phyloP scores from a whole-genome alignment of 1,140 invertebrate species.

The Homarus americanus region DNA sequence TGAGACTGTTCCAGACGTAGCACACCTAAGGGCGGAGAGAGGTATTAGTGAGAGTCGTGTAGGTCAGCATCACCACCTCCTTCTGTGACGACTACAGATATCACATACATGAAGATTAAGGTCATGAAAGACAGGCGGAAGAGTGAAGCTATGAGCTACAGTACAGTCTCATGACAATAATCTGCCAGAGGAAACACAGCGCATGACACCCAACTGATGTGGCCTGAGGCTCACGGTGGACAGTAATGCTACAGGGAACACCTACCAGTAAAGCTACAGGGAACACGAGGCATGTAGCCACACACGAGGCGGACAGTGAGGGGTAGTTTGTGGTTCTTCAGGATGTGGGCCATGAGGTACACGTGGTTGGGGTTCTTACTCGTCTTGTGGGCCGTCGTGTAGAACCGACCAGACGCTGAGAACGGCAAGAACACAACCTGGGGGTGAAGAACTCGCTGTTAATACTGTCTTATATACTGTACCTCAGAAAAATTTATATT shows the following conservation, averaged over 20 bases:
- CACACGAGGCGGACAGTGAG: slow-evolving; percentile 77
- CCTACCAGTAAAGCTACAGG: slow-evolving; percentile 77
- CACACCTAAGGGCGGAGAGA: slow-evolving; percentile 75
- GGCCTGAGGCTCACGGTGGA: too few relatives aligned
- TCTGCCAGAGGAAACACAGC: too few relatives aligned
- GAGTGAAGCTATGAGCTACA: slow-evolving; percentile 72
- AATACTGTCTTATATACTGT: too few relatives aligned
- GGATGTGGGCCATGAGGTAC: slow-evolving; percentile 77
- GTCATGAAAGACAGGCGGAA: not conserved
- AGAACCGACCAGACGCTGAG: slow-evolving; percentile 77
- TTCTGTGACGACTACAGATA: not conserved
- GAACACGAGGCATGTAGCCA: slow-evolving; percentile 76
- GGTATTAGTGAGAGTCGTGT: not conserved
- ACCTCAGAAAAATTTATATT: too few relatives aligned
- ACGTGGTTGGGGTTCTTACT: slow-evolving; percentile 77
- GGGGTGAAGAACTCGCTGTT: slow-evolving; percentile 28
- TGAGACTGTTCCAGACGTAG: slow-evolving; percentile 77
- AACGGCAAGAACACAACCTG: slow-evolving; percentile 78
- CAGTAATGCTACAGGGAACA: slow-evolving; percentile 52
- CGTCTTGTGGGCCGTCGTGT: slow-evolving; percentile 76
- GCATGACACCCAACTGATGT: too few relatives aligned
- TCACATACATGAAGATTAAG: not conserved
- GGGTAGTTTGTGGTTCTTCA: slow-evolving; percentile 76
- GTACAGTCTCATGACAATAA: too few relatives aligned
- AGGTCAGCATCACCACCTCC: too few relatives aligned